A percentile compares a stretch with the other conserved stretches of the same genome.
These are phyloP conservation scores for Mobula birostris DNA, from an alignment of 2,113 vertebrate genomes.

Conservation along the genomic window DNA sequence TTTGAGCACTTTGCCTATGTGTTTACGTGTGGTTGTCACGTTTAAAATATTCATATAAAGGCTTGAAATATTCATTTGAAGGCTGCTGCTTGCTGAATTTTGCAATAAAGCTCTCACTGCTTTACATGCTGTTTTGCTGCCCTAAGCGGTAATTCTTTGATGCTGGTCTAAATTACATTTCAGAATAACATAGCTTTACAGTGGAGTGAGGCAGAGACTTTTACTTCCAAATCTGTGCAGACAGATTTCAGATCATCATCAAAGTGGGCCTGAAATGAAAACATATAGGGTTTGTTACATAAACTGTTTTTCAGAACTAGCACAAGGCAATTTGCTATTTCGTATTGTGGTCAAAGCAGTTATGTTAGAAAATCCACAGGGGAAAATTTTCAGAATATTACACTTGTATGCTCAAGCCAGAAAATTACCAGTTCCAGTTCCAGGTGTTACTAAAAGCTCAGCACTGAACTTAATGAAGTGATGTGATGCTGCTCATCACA, in stretches of 20 bases:
- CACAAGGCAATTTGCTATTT: constrained; percentile 15
- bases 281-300: constrained; percentile 29
- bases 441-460: neutral
- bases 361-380: neutral
- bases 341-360: constrained; percentile 17
- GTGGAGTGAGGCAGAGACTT: neutral
- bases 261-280: constrained; percentile 31
- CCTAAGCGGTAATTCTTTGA: constrained; percentile 58
- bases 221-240: constrained; percentile 16
- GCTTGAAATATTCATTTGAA: constrained; percentile 96
- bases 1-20: constrained; percentile 96
- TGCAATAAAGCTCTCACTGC: constrained; percentile 52
- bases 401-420: neutral
- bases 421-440: neutral
- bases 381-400: neutral
- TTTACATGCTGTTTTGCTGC: constrained; percentile 55
- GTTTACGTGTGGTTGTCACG: constrained; percentile 96
- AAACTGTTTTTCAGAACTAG: neutral
- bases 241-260: constrained; percentile 26
- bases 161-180: constrained; percentile 50
- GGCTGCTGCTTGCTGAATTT: constrained; percentile 65
- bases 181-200: constrained; percentile 28
- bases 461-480: neutral
- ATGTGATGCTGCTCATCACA: neutral
- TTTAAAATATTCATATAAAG: constrained; percentile 97